A percentile compares a stretch with the other conserved stretches of the same genome.
Evolutionary conservation across 2,113 vertebrate genomes (phyloP).

Genomic region (Channa maculata): DNA sequence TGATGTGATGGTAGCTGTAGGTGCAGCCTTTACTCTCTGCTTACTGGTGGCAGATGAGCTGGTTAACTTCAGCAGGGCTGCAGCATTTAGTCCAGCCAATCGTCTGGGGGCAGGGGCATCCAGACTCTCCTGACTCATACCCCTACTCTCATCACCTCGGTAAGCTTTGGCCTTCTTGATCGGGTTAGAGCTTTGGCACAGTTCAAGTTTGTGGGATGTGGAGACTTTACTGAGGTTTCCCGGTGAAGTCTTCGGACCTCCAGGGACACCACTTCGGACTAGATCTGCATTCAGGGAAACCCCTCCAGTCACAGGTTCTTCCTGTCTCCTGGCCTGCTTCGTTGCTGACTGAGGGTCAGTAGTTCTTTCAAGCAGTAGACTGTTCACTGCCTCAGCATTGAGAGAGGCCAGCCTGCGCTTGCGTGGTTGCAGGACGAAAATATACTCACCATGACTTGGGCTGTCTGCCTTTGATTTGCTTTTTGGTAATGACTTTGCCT

Average conservation of each 20-base stretch:
- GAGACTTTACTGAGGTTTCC: constrained; percentile 57
- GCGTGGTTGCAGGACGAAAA: constrained; percentile 83
- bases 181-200: constrained; percentile 68
- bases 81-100: constrained; percentile 94
- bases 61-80: constrained; percentile 93
- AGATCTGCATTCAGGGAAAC: constrained; percentile 18
- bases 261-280: constrained; percentile 29
- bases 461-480: constrained; percentile 66
- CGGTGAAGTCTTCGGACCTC: constrained; percentile 38
- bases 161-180: constrained; percentile 68
- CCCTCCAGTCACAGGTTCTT: constrained; percentile 66
- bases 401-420: constrained; percentile 94
- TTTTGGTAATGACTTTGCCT: constrained; percentile 46
- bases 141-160: constrained; percentile 6
- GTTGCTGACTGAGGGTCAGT: constrained; percentile 74
- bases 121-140: constrained; percentile 64
- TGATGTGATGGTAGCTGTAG: constrained; percentile 71
- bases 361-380: constrained; percentile 89
- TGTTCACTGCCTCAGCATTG: constrained; percentile 95
- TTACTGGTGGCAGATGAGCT: constrained; percentile 84
- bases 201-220: constrained; percentile 45
- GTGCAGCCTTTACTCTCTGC: constrained; percentile 70
- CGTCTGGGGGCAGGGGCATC: constrained; percentile 88
- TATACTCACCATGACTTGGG: background rate
- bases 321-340: constrained; percentile 78